Evolutionary conservation across 2,113 vertebrate species (phyloP).

Genomic region (Protobothrops mucrosquamatus): DNA sequence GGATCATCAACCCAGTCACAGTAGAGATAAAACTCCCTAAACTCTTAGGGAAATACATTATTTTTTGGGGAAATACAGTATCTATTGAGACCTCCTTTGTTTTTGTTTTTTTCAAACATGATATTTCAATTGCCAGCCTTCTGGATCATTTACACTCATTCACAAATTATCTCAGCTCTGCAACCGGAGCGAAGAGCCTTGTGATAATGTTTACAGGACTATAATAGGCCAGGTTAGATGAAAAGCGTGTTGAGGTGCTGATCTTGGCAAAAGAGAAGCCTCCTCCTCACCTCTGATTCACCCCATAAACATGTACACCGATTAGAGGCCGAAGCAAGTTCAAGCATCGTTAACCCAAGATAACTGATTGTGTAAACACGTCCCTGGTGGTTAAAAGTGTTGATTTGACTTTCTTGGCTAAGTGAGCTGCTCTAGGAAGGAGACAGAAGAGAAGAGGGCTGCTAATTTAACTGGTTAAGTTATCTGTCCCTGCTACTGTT

Average conservation of each 20-base stretch:
- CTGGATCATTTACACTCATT: not conserved
- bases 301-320: not conserved
- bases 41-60: no score
- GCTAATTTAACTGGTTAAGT: not conserved
- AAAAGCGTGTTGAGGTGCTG: not conserved
- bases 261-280: not conserved
- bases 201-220: not conserved
- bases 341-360: constrained; percentile 8
- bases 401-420: not conserved
- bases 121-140: not conserved
- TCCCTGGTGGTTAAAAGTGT: not conserved
- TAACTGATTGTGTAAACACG: constrained; percentile 12
- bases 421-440: not conserved
- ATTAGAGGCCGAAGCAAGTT: constrained; percentile 2
- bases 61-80: no score
- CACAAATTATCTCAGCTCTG: not conserved
- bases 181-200: not conserved
- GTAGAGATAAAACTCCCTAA: no score
- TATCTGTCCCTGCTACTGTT: not conserved
- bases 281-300: not conserved
- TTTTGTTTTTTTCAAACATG: no score
- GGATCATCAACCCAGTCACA: no score
- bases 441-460: not conserved
- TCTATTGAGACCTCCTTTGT: no score
- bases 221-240: not conserved